Conservation (phyloP, 2,888 invertebrate species). For the Harpalus rufipes region DNA sequence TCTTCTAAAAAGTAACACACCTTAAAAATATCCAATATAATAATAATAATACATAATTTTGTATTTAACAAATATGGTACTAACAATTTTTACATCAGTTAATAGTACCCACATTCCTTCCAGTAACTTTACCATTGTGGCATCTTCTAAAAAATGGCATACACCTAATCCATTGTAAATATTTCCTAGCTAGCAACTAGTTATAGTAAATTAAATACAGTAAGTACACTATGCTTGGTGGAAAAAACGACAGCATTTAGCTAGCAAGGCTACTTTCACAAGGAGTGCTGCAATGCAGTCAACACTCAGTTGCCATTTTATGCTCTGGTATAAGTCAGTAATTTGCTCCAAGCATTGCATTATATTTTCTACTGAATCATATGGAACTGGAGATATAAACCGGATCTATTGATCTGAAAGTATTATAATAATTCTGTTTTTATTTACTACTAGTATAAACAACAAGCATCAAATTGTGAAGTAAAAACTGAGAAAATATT, state of each 20-base stretch:
- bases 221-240: slow-evolving; percentile 20
- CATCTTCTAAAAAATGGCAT: neutral
- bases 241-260: slow-evolving; percentile 45
- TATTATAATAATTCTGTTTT: neutral
- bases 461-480: too few relatives aligned
- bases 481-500: too few relatives aligned
- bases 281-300: slow-evolving; percentile 53
- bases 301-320: slow-evolving; percentile 25
- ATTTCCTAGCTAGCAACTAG: neutral
- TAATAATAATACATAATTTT: too few relatives aligned
- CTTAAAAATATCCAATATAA: too few relatives aligned
- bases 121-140: neutral
- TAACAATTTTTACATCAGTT: too few relatives aligned
- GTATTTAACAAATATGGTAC: too few relatives aligned
- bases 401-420: slow-evolving; percentile 10
- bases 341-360: slow-evolving; percentile 15
- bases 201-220: neutral
- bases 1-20: too few relatives aligned
- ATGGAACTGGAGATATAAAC: slow-evolving; percentile 20
- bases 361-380: slow-evolving; percentile 1
- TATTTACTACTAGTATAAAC: neutral
- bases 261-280: slow-evolving; percentile 52
- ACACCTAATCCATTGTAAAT: neutral
- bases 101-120: too few relatives aligned
- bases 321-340: slow-evolving; percentile 17